Evolutionary conservation across 2,888 invertebrate genomes (phyloP).

Genomic region (Caenorhabditis sp.): DNA sequence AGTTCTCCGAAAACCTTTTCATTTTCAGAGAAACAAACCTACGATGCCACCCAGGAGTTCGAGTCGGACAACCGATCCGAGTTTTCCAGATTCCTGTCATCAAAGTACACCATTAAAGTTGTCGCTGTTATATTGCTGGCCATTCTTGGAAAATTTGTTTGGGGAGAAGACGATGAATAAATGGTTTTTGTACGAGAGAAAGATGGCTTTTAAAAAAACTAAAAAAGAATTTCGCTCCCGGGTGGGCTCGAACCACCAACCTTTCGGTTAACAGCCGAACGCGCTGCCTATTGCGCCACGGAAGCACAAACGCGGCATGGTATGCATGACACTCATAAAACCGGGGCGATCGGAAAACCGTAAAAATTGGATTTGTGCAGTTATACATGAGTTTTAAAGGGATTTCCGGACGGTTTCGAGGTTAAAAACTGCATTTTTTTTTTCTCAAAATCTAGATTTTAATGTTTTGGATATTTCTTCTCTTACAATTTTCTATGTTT

Average conservation of each 20-base stretch:
- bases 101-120: background rate
- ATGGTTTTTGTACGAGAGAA: conserved; percentile 1
- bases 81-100: background rate
- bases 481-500: too few species aligned
- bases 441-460: too few species aligned
- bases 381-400: background rate
- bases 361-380: background rate
- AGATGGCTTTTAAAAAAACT: background rate
- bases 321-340: background rate
- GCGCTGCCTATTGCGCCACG: conserved; percentile 81
- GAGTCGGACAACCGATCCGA: background rate
- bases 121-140: conserved; percentile 3
- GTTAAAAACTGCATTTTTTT: too few species aligned
- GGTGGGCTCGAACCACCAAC: conserved; percentile 83
- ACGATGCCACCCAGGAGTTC: background rate
- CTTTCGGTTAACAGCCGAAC: conserved; percentile 83
- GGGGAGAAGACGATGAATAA: conserved; percentile 22
- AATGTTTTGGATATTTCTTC: too few species aligned
- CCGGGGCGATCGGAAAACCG: background rate
- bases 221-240: conserved; percentile 86
- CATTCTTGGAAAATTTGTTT: conserved; percentile 5
- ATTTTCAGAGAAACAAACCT: conserved; percentile 25
- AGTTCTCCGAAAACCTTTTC: too few species aligned
- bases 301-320: conserved; percentile 53
- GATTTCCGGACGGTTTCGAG: background rate